These are phyloP conservation scores for Kryptolebias marmoratus DNA, from an alignment of 2,113 vertebrate species.

Conservation along the genomic window DNA sequence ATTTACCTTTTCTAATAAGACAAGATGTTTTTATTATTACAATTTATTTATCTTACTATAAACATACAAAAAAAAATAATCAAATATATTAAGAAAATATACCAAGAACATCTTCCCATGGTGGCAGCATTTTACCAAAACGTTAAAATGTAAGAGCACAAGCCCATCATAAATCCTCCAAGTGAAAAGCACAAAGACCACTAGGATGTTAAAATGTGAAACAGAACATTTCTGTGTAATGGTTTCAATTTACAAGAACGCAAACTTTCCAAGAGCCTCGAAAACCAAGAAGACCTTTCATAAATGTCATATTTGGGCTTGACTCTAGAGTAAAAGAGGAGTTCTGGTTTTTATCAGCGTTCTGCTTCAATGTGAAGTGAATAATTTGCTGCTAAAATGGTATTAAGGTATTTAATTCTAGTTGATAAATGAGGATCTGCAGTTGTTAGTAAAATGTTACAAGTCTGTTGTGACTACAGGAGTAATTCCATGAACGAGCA, in stretches of 20 bases:
- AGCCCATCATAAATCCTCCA: no score
- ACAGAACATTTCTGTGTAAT: not conserved
- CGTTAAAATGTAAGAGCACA: no score
- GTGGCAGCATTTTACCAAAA: not conserved
- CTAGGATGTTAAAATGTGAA: not conserved
- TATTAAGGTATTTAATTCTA: not conserved
- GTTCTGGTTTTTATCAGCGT: not conserved
- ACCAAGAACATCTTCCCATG: not conserved
- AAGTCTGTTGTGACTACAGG: constrained; percentile 87
- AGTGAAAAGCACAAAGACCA: not conserved
- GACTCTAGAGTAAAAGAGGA: not conserved
- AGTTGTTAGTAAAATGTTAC: constrained; percentile 52
- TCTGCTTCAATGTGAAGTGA: not conserved
- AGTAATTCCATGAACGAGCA: constrained; percentile 87
- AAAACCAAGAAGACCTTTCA: not conserved
- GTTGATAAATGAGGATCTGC: not conserved
- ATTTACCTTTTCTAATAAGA: no score
- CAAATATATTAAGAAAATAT: not conserved
- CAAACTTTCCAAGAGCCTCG: not conserved
- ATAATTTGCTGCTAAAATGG: not conserved
- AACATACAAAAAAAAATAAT: not conserved
- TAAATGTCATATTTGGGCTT: not conserved
- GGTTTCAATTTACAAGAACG: not conserved
- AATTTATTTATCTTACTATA: not conserved
- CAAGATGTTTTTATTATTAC: no score